Percentiles rank a stretch among this genome's conserved stretches.
Evolutionary conservation across 2,888 invertebrate species (phyloP).

Genomic region (Caenorhabditis imperialis): DNA sequence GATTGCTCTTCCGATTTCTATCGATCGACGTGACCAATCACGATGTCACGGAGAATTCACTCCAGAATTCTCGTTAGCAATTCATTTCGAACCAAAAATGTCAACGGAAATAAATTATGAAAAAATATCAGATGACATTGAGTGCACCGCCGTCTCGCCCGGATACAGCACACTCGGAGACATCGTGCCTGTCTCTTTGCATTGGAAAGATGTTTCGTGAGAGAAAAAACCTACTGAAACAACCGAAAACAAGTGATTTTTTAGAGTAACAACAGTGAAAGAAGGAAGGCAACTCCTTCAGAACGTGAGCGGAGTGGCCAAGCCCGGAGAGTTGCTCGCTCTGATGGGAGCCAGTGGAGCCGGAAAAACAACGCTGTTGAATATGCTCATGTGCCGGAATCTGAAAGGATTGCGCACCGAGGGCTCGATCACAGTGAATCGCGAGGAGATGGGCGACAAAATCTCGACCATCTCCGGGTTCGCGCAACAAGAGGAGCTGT

Average conservation of each 20-base stretch:
- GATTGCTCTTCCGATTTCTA: too few species aligned
- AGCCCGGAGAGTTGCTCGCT: constrained; percentile 47
- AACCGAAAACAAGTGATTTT: background rate
- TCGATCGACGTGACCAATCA: too few species aligned
- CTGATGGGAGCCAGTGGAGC: constrained; percentile 83
- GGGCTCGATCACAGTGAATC: constrained; percentile 72
- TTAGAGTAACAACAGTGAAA: constrained; percentile 40
- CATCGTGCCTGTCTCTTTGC: constrained; percentile 46
- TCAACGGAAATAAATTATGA: constrained; percentile 21
- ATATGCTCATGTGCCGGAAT: constrained; percentile 83
- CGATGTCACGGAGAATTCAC: too few species aligned
- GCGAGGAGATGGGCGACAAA: constrained; percentile 48
- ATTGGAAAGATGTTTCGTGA: constrained; percentile 44
- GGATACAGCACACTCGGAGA: constrained; percentile 39
- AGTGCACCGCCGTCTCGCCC: constrained; percentile 32
- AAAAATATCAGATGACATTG: constrained; percentile 43
- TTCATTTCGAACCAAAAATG: constrained; percentile 10
- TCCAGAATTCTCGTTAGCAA: too few species aligned
- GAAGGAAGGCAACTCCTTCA: constrained; percentile 36
- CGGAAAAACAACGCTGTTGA: constrained; percentile 93
- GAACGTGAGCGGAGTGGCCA: constrained; percentile 46
- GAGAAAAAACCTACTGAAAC: background rate
- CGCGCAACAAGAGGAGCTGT: constrained; percentile 76
- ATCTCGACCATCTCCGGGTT: constrained; percentile 68
- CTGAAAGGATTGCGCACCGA: constrained; percentile 70